Percentiles rank a stretch among this genome's conserved stretches.
phyloP scores from a whole-genome alignment of 1,140 invertebrate genomes.

The Adelges cooleyi region DNA sequence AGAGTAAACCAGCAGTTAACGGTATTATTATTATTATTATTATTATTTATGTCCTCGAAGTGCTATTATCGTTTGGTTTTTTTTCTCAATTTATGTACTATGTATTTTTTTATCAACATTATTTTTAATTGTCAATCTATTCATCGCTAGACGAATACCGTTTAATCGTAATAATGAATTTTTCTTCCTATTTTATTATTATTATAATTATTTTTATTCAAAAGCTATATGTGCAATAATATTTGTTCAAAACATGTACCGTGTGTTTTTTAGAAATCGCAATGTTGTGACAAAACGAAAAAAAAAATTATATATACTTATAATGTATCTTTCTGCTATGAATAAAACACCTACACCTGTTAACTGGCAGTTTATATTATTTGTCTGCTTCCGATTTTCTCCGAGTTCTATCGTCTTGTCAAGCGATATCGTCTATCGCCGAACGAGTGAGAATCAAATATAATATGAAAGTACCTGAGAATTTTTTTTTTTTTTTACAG shows the following conservation, averaged over 20 bases:
- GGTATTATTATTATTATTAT: no score
- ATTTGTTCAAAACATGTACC: neutral
- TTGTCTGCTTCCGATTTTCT: no score
- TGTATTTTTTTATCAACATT: neutral
- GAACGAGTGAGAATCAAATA: no score
- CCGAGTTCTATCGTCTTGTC: no score
- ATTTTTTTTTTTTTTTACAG: no score
- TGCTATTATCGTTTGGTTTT: no score
- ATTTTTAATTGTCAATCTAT: slow-evolving; percentile 21
- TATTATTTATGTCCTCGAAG: no score
- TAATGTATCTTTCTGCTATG: slow-evolving; percentile 28
- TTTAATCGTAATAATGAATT: slow-evolving; percentile 1
- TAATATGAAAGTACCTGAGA: no score
- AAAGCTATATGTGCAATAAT: slow-evolving; percentile 11
- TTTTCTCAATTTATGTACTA: no score
- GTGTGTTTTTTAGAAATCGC: slow-evolving; percentile 23
- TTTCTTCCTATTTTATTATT: neutral
- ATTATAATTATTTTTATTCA: neutral
- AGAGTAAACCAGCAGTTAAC: neutral
- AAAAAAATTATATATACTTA: no score
- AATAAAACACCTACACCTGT: slow-evolving; percentile 32
- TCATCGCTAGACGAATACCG: slow-evolving; percentile 6
- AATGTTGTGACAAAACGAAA: no score
- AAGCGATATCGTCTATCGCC: no score
- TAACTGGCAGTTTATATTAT: slow-evolving; percentile 8